A percentile compares a stretch with the other conserved stretches of the same genome.
Evolutionary conservation across 2,113 vertebrate species (phyloP).

Genomic region (Sceloporus tristichus): DNA sequence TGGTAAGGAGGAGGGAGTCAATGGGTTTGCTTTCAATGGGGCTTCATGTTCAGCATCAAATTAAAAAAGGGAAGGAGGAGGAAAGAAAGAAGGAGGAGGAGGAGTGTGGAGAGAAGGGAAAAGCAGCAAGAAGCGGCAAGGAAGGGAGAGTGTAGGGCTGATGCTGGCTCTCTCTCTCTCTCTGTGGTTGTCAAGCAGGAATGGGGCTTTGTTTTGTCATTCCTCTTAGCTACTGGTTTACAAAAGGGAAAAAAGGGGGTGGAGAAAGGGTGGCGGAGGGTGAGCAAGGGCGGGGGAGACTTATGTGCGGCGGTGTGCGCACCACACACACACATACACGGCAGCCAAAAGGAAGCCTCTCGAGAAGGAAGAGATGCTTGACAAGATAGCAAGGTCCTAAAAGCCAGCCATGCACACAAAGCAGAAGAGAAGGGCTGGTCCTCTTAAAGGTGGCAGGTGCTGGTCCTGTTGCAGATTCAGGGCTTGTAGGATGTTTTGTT

Average conservation of each 20-base stretch:
- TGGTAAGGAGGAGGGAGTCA: constrained; percentile 49
- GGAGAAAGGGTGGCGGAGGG: constrained; percentile 17
- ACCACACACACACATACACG: constrained; percentile 22
- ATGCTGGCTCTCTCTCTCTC: not conserved
- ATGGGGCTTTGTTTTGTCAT: constrained; percentile 74
- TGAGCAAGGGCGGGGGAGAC: constrained; percentile 39
- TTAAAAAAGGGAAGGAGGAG: not conserved
- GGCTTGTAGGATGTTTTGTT: not conserved
- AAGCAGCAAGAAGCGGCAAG: constrained; percentile 16
- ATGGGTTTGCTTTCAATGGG: constrained; percentile 72
- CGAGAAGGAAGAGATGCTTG: constrained; percentile 71
- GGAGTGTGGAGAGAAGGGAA: constrained; percentile 45
- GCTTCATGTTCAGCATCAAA: constrained; percentile 72
- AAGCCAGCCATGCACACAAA: not conserved
- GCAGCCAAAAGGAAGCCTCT: constrained; percentile 42
- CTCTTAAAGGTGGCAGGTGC: not conserved
- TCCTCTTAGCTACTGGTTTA: constrained; percentile 71
- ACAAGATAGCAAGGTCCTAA: not conserved
- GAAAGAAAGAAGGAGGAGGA: constrained; percentile 1
- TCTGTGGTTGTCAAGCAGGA: constrained; percentile 78
- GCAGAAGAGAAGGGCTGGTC: not conserved
- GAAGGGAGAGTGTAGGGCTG: not conserved
- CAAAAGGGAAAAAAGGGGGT: constrained; percentile 56
- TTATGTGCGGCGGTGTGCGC: constrained; percentile 3
- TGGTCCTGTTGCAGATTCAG: not conserved